Evolutionary conservation across 2,113 vertebrate species (phyloP).

Genomic region (Lamprotornis superbus): DNA sequence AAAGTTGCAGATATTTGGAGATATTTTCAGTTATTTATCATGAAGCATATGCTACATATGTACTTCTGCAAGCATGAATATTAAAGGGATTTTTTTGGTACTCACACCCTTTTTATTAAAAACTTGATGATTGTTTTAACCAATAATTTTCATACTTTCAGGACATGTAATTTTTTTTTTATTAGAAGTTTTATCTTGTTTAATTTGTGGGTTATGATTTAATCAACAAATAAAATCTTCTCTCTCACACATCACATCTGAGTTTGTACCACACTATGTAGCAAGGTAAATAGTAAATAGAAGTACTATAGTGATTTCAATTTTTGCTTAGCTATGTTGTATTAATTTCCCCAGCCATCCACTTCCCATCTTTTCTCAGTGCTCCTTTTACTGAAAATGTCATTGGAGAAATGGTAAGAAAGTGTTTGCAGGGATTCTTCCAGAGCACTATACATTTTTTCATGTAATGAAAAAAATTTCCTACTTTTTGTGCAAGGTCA

Average conservation of each 20-base stretch:
- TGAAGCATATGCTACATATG: not conserved
- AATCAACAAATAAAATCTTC: not conserved
- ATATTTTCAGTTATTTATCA: not conserved
- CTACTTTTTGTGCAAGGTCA: not conserved
- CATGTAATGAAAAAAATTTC: not conserved
- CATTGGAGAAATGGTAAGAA: not conserved
- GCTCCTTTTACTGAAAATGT: not conserved
- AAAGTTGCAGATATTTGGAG: not conserved
- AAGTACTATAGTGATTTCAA: not conserved
- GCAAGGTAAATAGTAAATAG: not conserved
- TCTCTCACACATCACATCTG: not conserved
- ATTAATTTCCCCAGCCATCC: not conserved
- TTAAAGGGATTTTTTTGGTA: not conserved
- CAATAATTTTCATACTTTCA: not conserved
- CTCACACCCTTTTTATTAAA: not conserved
- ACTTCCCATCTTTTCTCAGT: not conserved
- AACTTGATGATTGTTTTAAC: not conserved
- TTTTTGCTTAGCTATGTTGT: not conserved
- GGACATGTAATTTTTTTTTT: not conserved
- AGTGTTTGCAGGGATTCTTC: not conserved
- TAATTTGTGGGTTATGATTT: not conserved
- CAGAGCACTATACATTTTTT: not conserved
- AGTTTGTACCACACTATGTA: not conserved
- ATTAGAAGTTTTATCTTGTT: not conserved
- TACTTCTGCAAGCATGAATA: not conserved